Evolutionary conservation across 2,113 vertebrate genomes (phyloP).

Genomic region (Calcarius ornatus): DNA sequence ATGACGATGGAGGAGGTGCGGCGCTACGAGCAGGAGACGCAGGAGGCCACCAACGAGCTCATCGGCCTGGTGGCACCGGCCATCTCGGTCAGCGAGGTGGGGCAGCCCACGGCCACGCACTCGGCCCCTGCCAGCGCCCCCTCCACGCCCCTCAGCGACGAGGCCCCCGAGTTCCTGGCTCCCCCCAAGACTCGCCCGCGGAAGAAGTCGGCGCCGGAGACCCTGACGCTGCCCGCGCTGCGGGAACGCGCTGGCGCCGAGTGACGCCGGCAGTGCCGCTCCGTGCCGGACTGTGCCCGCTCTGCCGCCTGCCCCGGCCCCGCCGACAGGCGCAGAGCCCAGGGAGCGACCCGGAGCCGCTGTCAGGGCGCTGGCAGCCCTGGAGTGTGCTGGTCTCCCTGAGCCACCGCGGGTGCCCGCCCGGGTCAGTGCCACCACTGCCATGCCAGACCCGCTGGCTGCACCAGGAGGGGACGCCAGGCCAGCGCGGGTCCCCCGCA

Average conservation of each 20-base stretch:
- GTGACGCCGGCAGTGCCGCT: not conserved
- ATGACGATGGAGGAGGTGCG: slow-evolving; percentile 78
- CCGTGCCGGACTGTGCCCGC: not conserved
- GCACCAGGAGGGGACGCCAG: not conserved
- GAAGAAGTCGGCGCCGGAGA: slow-evolving; percentile 73
- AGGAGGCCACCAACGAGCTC: slow-evolving; percentile 77
- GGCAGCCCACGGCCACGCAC: slow-evolving; percentile 27
- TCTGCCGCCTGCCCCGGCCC: not conserved
- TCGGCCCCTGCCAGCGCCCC: slow-evolving; percentile 65
- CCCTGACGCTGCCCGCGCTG: slow-evolving; percentile 62
- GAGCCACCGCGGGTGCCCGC: not conserved
- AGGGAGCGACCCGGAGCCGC: not conserved
- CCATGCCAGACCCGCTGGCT: not conserved
- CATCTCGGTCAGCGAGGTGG: slow-evolving; percentile 63
- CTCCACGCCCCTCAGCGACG: slow-evolving; percentile 64
- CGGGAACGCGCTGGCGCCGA: slow-evolving; percentile 37
- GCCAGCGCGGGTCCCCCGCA: not conserved
- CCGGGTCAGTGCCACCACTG: not conserved
- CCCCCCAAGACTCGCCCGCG: slow-evolving; percentile 64
- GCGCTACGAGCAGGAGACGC: slow-evolving; percentile 70
- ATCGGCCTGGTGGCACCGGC: slow-evolving; percentile 64
- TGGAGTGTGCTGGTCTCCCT: not conserved
- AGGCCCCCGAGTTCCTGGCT: slow-evolving; percentile 71
- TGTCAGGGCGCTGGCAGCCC: not conserved
- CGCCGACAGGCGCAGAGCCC: not conserved